Conservation (phyloP, 2,113 vertebrate species). For the Plecotus auritus region DNA sequence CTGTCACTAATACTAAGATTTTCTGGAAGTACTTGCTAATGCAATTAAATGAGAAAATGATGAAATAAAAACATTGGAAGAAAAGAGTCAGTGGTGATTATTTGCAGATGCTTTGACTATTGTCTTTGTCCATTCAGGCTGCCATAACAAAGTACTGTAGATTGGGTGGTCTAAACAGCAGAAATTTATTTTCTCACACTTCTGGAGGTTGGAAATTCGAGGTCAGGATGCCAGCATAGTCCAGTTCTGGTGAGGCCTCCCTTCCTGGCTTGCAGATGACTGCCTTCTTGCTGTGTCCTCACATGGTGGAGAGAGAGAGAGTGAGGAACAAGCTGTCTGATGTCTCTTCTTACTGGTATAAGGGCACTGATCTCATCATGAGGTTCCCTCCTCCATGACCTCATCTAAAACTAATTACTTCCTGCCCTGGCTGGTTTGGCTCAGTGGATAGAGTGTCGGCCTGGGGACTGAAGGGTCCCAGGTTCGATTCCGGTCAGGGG, state of each 20-base stretch:
- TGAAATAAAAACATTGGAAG: not conserved
- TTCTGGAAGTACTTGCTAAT: not conserved
- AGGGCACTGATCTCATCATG: not conserved
- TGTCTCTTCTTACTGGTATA: not conserved
- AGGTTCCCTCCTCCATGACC: not conserved
- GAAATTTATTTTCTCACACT: not conserved
- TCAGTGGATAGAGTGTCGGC: too few relatives aligned
- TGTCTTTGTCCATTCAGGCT: not conserved
- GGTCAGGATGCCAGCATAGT: not conserved
- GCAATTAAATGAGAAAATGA: not conserved
- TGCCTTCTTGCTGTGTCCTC: not conserved
- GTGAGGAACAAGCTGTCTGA: not conserved
- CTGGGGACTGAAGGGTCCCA: too few relatives aligned
- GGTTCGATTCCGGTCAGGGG: too few relatives aligned
- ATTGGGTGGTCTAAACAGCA: not conserved
- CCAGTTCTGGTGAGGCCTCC: not conserved
- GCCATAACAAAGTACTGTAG: not conserved
- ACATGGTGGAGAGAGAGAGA: not conserved
- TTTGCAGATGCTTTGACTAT: not conserved
- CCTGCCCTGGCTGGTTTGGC: too few relatives aligned
- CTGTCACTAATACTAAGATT: not conserved
- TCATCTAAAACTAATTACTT: not conserved
- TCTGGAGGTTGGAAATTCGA: not conserved
- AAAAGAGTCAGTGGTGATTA: not conserved
- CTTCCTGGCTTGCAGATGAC: not conserved